phyloP scores from a whole-genome alignment of 1,140 invertebrate species.

The Drosophila micromelanica region DNA sequence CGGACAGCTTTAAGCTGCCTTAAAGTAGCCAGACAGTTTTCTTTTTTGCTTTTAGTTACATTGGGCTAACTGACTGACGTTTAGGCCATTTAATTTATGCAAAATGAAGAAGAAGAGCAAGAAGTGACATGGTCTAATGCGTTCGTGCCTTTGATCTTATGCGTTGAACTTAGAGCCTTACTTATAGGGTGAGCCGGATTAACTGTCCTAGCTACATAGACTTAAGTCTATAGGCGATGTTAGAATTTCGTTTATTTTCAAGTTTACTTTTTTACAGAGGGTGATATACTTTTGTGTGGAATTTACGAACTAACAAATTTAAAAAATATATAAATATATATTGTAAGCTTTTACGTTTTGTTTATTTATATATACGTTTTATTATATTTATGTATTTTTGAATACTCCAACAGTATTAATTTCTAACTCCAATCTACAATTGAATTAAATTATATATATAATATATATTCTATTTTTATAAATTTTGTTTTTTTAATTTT shows the following conservation, averaged over 20 bases:
- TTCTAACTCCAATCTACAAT: too few relatives aligned
- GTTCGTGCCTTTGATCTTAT: conserved; percentile 55
- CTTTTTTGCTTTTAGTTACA: conserved; percentile 22
- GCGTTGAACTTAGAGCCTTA: conserved; percentile 1
- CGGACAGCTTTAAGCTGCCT: conserved; percentile 37
- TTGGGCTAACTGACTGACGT: conserved; percentile 14
- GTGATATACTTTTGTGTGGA: too few relatives aligned
- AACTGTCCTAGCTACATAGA: conserved; percentile 15
- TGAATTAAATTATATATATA: too few relatives aligned
- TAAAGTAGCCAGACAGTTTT: conserved; percentile 18
- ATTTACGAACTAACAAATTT: too few relatives aligned
- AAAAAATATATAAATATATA: too few relatives aligned
- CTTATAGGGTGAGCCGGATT: conserved; percentile 20
- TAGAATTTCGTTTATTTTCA: conserved; percentile 31
- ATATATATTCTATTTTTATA: too few relatives aligned
- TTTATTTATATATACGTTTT: too few relatives aligned
- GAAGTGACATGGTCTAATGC: conserved; percentile 52
- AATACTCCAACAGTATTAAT: too few relatives aligned
- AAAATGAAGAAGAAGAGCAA: conserved; percentile 27
- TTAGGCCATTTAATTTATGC: conserved; percentile 46
- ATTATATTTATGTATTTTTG: too few relatives aligned
- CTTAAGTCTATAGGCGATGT: not conserved
- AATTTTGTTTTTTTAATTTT: too few relatives aligned
- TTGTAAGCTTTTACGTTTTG: too few relatives aligned
- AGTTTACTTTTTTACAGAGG: not conserved